Evolutionary conservation across 2,797 vertebrate species (phyloP).

Genomic region (Smutsia gigantea): DNA sequence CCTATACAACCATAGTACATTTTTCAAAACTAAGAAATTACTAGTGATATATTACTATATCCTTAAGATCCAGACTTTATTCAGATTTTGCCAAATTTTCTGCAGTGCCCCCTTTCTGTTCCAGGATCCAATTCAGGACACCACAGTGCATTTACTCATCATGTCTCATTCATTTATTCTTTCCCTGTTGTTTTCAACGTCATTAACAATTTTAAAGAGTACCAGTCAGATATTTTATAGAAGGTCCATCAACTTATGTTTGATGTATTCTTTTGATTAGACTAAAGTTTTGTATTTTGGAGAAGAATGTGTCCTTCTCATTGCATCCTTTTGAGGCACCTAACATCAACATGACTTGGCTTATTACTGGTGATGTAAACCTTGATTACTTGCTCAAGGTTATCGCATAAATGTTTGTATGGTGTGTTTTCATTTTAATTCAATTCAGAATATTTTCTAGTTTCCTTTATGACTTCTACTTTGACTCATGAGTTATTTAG

Average conservation of each 20-base stretch:
- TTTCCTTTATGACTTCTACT: constrained; percentile 71
- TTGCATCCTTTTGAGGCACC: not conserved
- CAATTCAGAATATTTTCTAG: constrained; percentile 64
- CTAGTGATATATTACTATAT: not conserved
- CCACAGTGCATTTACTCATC: not conserved
- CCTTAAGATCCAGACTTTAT: not conserved
- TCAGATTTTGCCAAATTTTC: constrained; percentile 18
- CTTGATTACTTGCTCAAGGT: not conserved
- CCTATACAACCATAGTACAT: not conserved
- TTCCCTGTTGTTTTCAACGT: not conserved
- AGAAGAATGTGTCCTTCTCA: not conserved
- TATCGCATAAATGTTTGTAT: constrained; percentile 12
- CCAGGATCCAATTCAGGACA: not conserved
- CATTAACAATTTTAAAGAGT: not conserved
- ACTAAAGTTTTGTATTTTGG: not conserved
- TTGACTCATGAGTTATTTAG: constrained; percentile 68
- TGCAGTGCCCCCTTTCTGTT: not conserved
- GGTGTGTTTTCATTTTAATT: constrained; percentile 34
- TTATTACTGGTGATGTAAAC: not conserved
- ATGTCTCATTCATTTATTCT: not conserved
- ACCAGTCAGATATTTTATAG: not conserved
- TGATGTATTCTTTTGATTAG: not conserved
- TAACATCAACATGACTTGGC: not conserved
- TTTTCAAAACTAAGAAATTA: constrained; percentile 42
- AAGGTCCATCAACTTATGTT: not conserved